Conservation (phyloP, 2,113 vertebrate genomes). For the Epinephelus fuscoguttatus region DNA sequence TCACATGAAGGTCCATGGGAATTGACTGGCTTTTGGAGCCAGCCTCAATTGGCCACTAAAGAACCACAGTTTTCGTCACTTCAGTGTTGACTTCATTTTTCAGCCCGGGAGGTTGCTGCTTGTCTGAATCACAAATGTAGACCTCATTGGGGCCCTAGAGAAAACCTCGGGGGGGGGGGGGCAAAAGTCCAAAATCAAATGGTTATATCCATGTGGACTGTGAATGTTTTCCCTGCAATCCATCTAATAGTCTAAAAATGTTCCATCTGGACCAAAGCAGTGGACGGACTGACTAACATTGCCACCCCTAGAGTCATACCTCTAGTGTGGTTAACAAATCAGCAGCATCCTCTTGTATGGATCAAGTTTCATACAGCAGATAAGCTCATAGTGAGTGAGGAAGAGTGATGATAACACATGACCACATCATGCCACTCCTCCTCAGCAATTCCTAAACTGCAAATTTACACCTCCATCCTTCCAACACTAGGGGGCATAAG, state of each 20-base stretch:
- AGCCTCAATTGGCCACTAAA: no score
- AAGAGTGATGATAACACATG: not conserved
- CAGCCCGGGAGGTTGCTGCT: no score
- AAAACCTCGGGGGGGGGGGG: no score
- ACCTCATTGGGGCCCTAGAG: no score
- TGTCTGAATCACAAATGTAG: no score
- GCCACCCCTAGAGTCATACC: no score
- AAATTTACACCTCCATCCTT: not conserved
- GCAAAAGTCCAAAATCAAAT: no score
- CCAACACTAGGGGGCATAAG: constrained; percentile 59
- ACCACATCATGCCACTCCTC: constrained; percentile 14
- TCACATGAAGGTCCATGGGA: no score
- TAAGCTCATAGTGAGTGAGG: not conserved
- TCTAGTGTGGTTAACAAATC: not conserved
- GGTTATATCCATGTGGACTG: not conserved
- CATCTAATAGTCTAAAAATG: not conserved
- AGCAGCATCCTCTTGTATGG: not conserved
- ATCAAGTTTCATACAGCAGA: constrained; percentile 14
- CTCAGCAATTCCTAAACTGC: not conserved
- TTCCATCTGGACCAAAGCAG: not conserved
- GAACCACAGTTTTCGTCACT: no score
- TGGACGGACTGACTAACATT: not conserved
- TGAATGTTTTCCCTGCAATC: not conserved
- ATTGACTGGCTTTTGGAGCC: no score
- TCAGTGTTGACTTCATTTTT: no score